Evolutionary conservation across 2,888 invertebrate species (phyloP), one percentile per base, ranked within the genome.

Genomic region (Colletes collaris): DNA sequence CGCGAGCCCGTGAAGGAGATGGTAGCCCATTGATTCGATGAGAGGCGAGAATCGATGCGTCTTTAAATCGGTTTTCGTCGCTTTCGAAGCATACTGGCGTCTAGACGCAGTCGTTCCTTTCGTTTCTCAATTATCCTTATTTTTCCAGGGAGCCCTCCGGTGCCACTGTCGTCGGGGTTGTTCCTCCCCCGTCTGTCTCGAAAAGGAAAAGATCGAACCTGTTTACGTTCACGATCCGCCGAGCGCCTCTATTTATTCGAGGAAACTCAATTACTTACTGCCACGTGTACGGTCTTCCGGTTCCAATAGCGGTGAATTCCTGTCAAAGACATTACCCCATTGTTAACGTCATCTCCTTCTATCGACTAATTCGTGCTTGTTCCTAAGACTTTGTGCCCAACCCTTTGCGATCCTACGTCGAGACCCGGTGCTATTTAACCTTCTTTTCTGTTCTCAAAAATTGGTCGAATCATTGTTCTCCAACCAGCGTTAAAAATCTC

Each of bases 161-260:
- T 19, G 1, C 27, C 13, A 52, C 4, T 7, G 40, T 5, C 1
- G 40, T 7, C 13, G 4, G 5, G 40, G 44, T 46, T 40, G 8
- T 16, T n/a, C 4, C n/a, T 10, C 11, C 44, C 4, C 4, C 8
- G 11, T 27, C 11, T 2, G 46, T 13, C 7, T 1, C 35, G 13
- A 5, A 3, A 35, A 10, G 35, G 16, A 35, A 50, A 11, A 46
- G 49, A 59, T 68, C 67, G 67, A 68, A 58, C 35, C 58, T 56
- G 56, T 67, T 67, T 67, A 50, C 58, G 58, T 58, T 68, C 67
- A 2, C 67, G 58, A 58, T 67, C 58, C 67, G 37, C 58, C 58
- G 58, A 37, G 10, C 58, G 16, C 16, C 58, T 50, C 58, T 19
- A 35, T 66, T 66, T 56, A 35, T 46, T 56, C 56, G 49, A 13